Conservation (phyloP, 2,888 invertebrate species). For the Strigamia transsilvanica region DNA sequence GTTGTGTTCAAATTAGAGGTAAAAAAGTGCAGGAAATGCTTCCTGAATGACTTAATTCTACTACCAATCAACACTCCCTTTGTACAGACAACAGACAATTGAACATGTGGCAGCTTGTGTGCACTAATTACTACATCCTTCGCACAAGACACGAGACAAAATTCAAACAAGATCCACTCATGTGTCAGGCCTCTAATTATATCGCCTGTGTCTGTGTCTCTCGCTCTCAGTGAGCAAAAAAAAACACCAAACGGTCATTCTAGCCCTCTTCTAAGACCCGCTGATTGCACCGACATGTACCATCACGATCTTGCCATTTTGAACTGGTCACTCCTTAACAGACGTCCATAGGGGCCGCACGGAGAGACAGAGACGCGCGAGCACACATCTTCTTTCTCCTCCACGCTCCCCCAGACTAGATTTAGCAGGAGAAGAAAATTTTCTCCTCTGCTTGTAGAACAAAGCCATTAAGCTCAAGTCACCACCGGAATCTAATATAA, state of each 20-base stretch:
- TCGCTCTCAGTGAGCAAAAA: not conserved
- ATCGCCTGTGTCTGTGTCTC: not conserved
- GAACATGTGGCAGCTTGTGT: conserved; percentile 31
- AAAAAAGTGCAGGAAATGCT: conserved; percentile 11
- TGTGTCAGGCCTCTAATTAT: conserved; percentile 28
- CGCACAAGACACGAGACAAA: not conserved
- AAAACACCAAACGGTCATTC: conserved; percentile 1
- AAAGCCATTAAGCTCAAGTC: conserved; percentile 35
- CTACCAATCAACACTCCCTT: conserved; percentile 35
- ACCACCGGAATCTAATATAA: conserved; percentile 39
- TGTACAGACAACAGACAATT: not conserved
- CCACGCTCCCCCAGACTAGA: not conserved
- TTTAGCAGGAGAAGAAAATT: conserved; percentile 5
- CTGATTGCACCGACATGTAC: conserved; percentile 24
- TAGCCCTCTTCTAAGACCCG: not conserved
- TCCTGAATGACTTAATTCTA: not conserved
- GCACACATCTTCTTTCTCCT: not conserved
- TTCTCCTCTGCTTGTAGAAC: conserved; percentile 22
- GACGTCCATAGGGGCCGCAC: not conserved
- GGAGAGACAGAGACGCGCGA: not conserved
- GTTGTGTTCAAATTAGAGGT: not conserved
- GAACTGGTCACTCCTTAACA: not conserved
- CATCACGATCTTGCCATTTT: conserved; percentile 31
- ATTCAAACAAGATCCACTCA: conserved; percentile 28
- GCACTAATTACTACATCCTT: conserved; percentile 24